A percentile compares a stretch with the other conserved stretches of the same genome.
These are phyloP conservation scores for Hemichromis elongatus DNA, from an alignment of 2,113 vertebrate species.

Conservation along the genomic window DNA sequence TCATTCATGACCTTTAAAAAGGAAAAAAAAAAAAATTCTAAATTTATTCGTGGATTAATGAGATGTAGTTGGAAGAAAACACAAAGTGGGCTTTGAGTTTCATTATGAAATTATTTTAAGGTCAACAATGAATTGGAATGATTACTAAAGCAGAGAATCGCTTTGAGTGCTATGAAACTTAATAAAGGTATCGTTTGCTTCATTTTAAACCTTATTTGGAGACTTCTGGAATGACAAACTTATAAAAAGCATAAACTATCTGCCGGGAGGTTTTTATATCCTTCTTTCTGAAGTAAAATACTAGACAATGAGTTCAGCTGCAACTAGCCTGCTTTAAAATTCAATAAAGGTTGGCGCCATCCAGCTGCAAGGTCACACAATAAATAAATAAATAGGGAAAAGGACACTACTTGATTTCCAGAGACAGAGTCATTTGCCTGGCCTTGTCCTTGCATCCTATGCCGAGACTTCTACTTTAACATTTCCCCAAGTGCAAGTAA, in stretches of 20 bases:
- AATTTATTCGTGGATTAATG: not conserved
- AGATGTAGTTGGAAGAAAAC: not conserved
- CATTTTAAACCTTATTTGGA: not conserved
- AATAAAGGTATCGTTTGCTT: not conserved
- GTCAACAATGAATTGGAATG: not conserved
- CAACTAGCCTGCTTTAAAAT: not conserved
- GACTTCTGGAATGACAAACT: not conserved
- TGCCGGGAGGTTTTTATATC: not conserved
- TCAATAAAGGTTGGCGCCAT: not conserved
- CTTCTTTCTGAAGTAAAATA: not conserved
- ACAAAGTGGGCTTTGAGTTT: not conserved
- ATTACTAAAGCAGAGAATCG: not conserved
- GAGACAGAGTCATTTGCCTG: constrained; percentile 41
- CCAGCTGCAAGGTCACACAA: constrained; percentile 21
- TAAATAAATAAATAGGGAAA: not conserved
- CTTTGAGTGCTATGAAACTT: not conserved
- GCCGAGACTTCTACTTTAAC: not conserved
- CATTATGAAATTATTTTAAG: not conserved
- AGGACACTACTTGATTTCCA: constrained; percentile 8
- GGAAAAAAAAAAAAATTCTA: not conserved
- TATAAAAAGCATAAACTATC: not conserved
- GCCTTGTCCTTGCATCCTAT: constrained; percentile 6
- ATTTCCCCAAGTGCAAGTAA: not conserved
- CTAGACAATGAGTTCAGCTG: not conserved
- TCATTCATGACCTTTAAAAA: not conserved